phyloP scores from a whole-genome alignment of 2,888 invertebrate species.

The Coronaproctus castanopsis region DNA sequence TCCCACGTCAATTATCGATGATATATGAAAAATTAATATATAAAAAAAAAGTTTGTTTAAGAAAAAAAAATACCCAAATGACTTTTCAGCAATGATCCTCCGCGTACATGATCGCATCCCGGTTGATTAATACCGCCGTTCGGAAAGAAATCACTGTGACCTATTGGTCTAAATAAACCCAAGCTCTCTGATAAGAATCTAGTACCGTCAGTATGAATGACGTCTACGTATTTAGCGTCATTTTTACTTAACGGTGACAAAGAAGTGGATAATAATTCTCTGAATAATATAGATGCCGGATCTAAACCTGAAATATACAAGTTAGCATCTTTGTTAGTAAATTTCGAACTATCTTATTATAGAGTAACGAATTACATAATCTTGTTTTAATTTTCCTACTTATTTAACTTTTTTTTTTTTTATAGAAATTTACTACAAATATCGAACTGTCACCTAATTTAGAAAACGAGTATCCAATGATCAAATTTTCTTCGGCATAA shows the following conservation, averaged over 20 bases:
- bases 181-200: constrained; percentile 37
- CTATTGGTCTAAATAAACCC: constrained; percentile 35
- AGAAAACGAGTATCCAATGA: too few relatives aligned
- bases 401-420: too few relatives aligned
- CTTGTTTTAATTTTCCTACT: too few relatives aligned
- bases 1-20: too few relatives aligned
- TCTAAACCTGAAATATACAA: constrained; percentile 29
- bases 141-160: constrained; percentile 38
- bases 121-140: constrained; percentile 40
- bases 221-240: constrained; percentile 43
- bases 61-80: constrained; percentile 31
- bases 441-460: too few relatives aligned
- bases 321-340: too few relatives aligned
- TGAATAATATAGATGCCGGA: constrained; percentile 38
- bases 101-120: constrained; percentile 34
- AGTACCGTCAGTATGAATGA: constrained; percentile 46
- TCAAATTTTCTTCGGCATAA: too few relatives aligned
- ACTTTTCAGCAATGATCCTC: constrained; percentile 35
- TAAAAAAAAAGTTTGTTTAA: too few relatives aligned
- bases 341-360: too few relatives aligned
- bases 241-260: constrained; percentile 36
- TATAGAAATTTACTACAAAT: too few relatives aligned
- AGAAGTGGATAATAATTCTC: constrained; percentile 34
- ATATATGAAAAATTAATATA: too few relatives aligned
- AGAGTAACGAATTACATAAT: too few relatives aligned